Evolutionary conservation across 2,888 invertebrate genomes (phyloP), one percentile per base, ranked within the genome.

Genomic region (Halocaridina rubra): DNA sequence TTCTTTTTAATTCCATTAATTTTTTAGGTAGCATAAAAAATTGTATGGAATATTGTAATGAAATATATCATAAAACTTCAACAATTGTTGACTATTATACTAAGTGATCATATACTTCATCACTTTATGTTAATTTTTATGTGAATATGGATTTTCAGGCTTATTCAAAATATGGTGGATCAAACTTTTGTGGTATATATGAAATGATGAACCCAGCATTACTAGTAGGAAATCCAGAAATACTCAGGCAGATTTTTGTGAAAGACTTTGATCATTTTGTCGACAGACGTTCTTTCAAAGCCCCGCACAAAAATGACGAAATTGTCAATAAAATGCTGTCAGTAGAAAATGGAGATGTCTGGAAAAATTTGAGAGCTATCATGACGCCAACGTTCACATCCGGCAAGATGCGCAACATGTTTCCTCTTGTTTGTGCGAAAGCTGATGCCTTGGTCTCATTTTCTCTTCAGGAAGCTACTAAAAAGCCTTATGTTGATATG

Each of bases 381-480:
- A 81, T 87, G 81, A 61, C 80, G 0, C 87, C 87, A 7, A 64
- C 85, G 22, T 87, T 87, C 72, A 79, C 87, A 0, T 75, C 82
- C 0, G 59, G 81, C 76, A 85, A 85, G 69, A 59, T 85, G 67
- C 39, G 53, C 24, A 30, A 71, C 10, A 81, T 87, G 79, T 87
- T 78, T 46, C 81, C 69, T 22, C 77, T 87, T 7, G 64, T 87
- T 7, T 79, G 69, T 29, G 61, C 81, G 13, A 79, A 79, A 8
- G 79, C 75, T 13, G 71, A 74, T 19, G 24, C 33, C 32, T 19
- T 69, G 16, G 64, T 69, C 0, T 33, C 86, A 24, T 82, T 76
- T 22, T 82, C 53, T 39, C 77, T 82, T 22, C 77, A 67, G 19
- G 59, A 82, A 5, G 77, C 71, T 19, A 16, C n/a, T 7, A 78